These are phyloP conservation scores for Monochamus saltuarius DNA, from an alignment of 1,140 invertebrate species.

Conservation along the genomic window DNA sequence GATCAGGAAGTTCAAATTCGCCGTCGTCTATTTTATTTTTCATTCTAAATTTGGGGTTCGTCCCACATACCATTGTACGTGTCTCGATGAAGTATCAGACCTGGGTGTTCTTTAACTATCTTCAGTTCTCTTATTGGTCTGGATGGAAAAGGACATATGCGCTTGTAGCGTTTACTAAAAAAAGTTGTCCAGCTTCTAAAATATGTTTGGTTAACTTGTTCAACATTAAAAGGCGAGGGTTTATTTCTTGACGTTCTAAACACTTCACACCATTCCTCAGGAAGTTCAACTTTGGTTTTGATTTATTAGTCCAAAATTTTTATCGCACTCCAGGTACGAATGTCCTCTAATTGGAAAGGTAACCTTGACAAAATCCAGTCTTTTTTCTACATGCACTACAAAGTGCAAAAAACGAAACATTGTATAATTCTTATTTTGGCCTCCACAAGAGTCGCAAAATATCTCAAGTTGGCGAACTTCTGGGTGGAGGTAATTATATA, in stretches of 20 bases:
- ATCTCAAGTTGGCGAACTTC: constrained; percentile 28
- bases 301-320: constrained; percentile 37
- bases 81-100: no score
- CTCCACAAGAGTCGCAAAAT: constrained; percentile 40
- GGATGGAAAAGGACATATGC: no score
- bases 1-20: no score
- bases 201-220: no score
- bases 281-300: constrained; percentile 29
- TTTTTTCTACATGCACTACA: constrained; percentile 15
- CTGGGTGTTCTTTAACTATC: no score
- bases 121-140: no score
- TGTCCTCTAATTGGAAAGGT: constrained; percentile 32
- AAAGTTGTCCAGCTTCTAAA: no score
- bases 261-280: constrained; percentile 31
- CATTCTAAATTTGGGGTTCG: no score
- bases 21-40: no score
- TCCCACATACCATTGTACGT: no score
- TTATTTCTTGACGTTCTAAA: constrained; percentile 26
- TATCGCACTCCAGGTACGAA: constrained; percentile 42
- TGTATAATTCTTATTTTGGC: constrained; percentile 39
- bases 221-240: constrained; percentile 27
- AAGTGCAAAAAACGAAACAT: constrained; percentile 28
- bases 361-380: constrained; percentile 24
- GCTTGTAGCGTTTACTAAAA: no score
- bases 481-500: constrained; percentile 30